phyloP scores from a whole-genome alignment of 2,797 vertebrate genomes.

The Carcharodon carcharias region DNA sequence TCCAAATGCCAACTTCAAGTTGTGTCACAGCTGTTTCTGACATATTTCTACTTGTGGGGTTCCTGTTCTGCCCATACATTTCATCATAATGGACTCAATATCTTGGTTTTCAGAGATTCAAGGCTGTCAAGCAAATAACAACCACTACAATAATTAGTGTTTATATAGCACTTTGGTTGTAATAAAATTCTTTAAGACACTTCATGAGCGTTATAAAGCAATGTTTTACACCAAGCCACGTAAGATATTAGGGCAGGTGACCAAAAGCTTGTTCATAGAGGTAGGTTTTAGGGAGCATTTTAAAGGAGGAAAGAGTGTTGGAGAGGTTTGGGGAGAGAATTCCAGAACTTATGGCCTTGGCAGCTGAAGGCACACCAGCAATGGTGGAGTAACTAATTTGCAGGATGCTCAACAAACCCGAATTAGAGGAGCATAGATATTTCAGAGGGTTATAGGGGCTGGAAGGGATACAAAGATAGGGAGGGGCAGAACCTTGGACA shows the following conservation, averaged over 20 bases:
- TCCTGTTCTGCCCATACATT: not conserved
- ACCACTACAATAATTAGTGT: not conserved
- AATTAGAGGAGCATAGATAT: not conserved
- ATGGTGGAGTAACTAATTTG: too few relatives aligned
- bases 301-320: not conserved
- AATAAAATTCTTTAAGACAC: not conserved
- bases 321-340: not conserved
- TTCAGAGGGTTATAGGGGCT: not conserved
- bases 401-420: too few relatives aligned
- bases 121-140: not conserved
- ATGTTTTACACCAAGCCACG: not conserved
- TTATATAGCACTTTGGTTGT: not conserved
- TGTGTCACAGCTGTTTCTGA: not conserved
- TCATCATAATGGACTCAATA: not conserved
- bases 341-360: not conserved
- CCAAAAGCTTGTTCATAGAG: not conserved
- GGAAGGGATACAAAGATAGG: not conserved
- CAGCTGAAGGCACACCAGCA: not conserved
- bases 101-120: not conserved
- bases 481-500: not conserved
- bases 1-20: not conserved
- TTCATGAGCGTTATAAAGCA: not conserved
- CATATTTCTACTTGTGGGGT: not conserved
- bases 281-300: too few relatives aligned
- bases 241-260: not conserved